These are phyloP conservation scores for Lamellibrachia luymesi DNA, from an alignment of 1,140 invertebrate genomes.

Conservation along the genomic window DNA sequence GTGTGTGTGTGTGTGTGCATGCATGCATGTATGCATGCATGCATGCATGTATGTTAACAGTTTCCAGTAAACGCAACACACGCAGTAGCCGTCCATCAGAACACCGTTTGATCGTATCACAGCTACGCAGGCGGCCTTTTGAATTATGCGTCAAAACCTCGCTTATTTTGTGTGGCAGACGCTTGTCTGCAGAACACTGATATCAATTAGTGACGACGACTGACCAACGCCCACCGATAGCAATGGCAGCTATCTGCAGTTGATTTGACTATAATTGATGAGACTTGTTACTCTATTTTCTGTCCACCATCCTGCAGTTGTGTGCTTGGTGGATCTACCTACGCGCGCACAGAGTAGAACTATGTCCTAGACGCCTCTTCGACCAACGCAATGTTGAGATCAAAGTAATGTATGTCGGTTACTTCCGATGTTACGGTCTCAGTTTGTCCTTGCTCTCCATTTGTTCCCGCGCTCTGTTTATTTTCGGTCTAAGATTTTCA, in stretches of 20 bases:
- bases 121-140: not conserved
- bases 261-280: not conserved
- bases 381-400: not conserved
- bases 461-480: not conserved
- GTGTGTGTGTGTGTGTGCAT: too few relatives aligned
- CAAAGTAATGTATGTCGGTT: not conserved
- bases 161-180: not conserved
- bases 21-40: too few relatives aligned
- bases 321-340: not conserved
- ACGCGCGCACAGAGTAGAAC: not conserved
- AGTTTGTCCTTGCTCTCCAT: not conserved
- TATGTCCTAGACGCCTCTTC: not conserved
- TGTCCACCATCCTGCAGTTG: not conserved
- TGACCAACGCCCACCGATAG: not conserved
- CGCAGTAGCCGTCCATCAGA: not conserved
- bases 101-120: not conserved
- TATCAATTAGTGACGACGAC: not conserved
- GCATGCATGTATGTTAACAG: too few relatives aligned
- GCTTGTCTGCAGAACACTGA: not conserved
- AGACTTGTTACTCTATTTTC: not conserved
- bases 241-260: not conserved
- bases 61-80: too few relatives aligned
- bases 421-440: too few relatives aligned
- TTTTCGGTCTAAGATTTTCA: not conserved
- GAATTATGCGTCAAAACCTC: not conserved